Evolutionary conservation across 2,888 invertebrate species (phyloP).

Genomic region (Theretra japonica): DNA sequence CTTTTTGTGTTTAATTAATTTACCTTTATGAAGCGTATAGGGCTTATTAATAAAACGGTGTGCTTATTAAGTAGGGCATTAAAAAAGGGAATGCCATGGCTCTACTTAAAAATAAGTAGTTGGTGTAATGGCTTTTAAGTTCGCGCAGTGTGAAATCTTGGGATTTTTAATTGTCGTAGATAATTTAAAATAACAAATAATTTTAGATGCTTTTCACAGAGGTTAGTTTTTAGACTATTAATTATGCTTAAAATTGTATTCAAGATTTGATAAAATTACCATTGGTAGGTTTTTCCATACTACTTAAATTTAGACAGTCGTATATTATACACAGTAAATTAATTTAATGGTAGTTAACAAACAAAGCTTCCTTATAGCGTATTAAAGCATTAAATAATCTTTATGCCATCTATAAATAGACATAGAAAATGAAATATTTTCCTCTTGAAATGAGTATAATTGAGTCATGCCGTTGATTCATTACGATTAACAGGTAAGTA

Average conservation of each 20-base stretch:
- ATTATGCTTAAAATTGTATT: too few relatives aligned
- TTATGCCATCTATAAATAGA: background rate
- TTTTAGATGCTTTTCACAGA: too few relatives aligned
- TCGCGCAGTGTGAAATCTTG: background rate
- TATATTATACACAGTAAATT: too few relatives aligned
- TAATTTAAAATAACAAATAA: too few relatives aligned
- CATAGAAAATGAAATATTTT: background rate
- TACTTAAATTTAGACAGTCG: too few relatives aligned
- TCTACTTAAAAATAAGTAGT: background rate
- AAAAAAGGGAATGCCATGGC: background rate
- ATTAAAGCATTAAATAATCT: background rate
- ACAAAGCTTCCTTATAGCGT: background rate
- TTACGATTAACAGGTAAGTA: background rate
- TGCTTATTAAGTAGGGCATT: background rate
- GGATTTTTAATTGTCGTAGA: background rate
- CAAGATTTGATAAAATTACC: too few relatives aligned
- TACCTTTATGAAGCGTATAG: background rate
- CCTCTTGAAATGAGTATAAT: background rate
- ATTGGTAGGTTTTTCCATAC: too few relatives aligned
- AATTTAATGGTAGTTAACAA: too few relatives aligned
- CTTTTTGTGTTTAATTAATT: conserved; percentile 26
- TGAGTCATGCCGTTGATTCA: conserved; percentile 5
- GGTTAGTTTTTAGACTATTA: too few relatives aligned
- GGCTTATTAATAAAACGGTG: background rate
- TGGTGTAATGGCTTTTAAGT: background rate